Conservation (phyloP, 2,888 invertebrate genomes). For the Drosophila mimetica region DNA sequence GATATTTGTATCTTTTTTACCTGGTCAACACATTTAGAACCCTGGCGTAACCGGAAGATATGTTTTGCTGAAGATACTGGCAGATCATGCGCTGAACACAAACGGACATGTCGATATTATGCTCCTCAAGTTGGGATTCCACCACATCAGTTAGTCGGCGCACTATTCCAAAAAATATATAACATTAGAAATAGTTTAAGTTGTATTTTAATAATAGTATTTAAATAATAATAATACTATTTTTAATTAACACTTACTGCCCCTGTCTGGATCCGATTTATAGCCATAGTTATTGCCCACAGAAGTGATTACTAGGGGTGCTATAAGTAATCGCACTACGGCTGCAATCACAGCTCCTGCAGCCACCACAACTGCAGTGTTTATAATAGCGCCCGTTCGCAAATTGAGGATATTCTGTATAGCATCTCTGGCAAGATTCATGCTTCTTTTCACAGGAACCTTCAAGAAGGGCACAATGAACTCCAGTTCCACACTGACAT, state of each 20-base stretch:
- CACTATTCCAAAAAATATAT: constrained; percentile 51
- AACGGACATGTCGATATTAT: constrained; percentile 87
- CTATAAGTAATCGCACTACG: constrained; percentile 65
- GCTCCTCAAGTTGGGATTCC: constrained; percentile 86
- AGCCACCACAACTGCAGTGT: constrained; percentile 86
- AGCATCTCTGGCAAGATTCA: constrained; percentile 74
- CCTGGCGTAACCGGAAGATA: constrained; percentile 84
- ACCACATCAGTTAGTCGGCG: constrained; percentile 80
- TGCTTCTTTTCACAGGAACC: constrained; percentile 86
- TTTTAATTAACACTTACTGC: constrained; percentile 7
- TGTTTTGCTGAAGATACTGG: constrained; percentile 84
- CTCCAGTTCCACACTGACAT: constrained; percentile 85
- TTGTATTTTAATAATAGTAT: too few relatives aligned
- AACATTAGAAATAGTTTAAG: not conserved
- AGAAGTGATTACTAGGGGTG: constrained; percentile 55
- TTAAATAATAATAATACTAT: too few relatives aligned
- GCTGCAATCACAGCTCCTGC: constrained; percentile 83
- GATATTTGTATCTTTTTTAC: constrained; percentile 70
- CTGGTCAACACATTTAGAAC: constrained; percentile 85
- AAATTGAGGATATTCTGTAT: constrained; percentile 85
- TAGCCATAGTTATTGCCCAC: constrained; percentile 32
- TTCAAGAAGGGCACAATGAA: constrained; percentile 87
- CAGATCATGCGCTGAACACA: constrained; percentile 88
- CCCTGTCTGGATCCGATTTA: constrained; percentile 5
- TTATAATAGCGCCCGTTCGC: constrained; percentile 86